Evolutionary conservation across 2,797 vertebrate species (phyloP).

Genomic region (Potorous gilbertii): DNA sequence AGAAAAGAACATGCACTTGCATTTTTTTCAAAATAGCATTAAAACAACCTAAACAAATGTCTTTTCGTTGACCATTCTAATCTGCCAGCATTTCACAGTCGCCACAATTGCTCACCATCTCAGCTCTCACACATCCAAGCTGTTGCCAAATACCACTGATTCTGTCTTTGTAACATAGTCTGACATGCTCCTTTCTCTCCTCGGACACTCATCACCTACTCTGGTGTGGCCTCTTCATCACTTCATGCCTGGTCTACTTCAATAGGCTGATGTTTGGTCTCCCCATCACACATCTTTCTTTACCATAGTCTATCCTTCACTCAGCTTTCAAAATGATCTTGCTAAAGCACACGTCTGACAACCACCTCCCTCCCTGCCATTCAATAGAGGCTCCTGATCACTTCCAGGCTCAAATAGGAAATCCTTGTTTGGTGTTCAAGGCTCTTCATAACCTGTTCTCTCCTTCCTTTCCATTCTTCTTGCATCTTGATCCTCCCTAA

Average conservation of each 20-base stretch:
- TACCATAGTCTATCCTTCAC: background rate
- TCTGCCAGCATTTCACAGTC: background rate
- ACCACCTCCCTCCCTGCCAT: background rate
- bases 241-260: background rate
- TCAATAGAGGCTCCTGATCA: background rate
- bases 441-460: background rate
- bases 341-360: background rate
- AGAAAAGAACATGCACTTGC: background rate
- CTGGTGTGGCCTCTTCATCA: background rate
- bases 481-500: background rate
- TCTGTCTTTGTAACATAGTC: background rate
- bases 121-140: background rate
- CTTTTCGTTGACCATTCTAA: slow-evolving; percentile 6
- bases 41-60: slow-evolving; percentile 23
- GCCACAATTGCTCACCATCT: background rate
- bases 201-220: background rate
- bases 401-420: background rate
- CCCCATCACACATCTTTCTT: background rate
- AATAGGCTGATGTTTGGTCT: background rate
- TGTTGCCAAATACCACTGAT: background rate
- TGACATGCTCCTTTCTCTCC: background rate
- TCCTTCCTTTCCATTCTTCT: background rate
- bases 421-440: background rate
- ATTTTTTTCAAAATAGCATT: slow-evolving; percentile 47
- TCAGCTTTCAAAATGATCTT: background rate